These are phyloP conservation scores for Tinea pellionella DNA, from an alignment of 2,888 invertebrate genomes.

Conservation along the genomic window DNA sequence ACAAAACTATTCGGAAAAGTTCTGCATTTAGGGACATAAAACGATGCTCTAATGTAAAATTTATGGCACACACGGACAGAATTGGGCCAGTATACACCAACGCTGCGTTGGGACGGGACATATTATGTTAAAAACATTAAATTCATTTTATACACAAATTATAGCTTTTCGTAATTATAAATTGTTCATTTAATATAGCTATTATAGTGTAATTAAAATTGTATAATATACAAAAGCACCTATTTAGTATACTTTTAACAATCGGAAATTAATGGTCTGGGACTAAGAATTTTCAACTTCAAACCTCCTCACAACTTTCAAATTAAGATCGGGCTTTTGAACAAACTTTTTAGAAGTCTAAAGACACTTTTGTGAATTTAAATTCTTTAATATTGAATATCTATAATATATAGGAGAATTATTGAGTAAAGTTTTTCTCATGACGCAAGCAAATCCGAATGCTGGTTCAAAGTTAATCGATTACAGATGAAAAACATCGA, in stretches of 20 bases:
- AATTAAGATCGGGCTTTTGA: not conserved
- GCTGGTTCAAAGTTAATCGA: not conserved
- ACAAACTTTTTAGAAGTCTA: not conserved
- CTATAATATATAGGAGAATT: not conserved
- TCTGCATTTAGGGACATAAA: not conserved
- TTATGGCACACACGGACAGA: not conserved
- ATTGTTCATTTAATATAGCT: not conserved
- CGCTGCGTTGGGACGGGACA: not conserved
- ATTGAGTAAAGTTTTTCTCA: not conserved
- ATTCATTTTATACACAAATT: not conserved
- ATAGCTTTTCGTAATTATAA: not conserved
- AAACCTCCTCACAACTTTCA: not conserved
- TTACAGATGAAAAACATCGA: not conserved
- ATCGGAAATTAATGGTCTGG: conserved; percentile 1
- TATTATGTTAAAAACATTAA: not conserved
- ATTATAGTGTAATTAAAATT: not conserved
- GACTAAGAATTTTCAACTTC: not conserved
- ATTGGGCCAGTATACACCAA: not conserved
- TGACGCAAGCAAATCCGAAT: not conserved
- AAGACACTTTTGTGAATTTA: not conserved
- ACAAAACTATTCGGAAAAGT: not conserved
- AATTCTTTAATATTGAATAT: conserved; percentile 4
- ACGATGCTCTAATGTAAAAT: not conserved
- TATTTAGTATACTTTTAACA: conserved; percentile 6
- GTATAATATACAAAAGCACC: not conserved